phyloP scores from a whole-genome alignment of 2,797 vertebrate species.

The Brotula barbata region DNA sequence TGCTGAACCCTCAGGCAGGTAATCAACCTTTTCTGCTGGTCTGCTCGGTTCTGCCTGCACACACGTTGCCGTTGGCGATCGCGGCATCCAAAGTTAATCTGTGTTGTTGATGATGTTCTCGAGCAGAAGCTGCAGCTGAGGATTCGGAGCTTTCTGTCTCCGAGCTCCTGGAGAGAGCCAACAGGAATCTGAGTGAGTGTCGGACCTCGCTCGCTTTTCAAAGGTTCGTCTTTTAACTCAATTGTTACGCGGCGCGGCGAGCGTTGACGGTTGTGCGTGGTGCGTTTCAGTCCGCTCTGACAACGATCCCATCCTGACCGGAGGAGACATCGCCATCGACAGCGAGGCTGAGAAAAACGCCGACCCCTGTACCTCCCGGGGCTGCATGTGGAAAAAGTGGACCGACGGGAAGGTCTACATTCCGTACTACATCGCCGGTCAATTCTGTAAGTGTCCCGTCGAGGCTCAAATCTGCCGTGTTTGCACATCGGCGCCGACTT shows the following conservation, averaged over 20 bases:
- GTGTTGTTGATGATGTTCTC: constrained; percentile 10
- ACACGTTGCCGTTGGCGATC: background rate
- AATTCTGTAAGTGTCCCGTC: constrained; percentile 63
- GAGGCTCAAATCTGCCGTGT: too few relatives aligned
- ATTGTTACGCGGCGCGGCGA: too few relatives aligned
- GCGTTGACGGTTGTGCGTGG: too few relatives aligned
- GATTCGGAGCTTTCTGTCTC: constrained; percentile 66
- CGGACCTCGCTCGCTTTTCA: too few relatives aligned
- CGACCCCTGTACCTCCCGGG: constrained; percentile 66
- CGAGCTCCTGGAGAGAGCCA: constrained; percentile 70
- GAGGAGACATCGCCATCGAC: constrained; percentile 68
- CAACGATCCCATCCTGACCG: constrained; percentile 57
- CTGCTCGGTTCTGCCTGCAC: too few relatives aligned
- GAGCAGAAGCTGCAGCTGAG: constrained; percentile 44
- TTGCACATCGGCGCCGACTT: too few relatives aligned
- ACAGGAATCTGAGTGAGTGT: constrained; percentile 62
- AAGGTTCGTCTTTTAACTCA: too few relatives aligned
- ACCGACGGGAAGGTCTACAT: constrained; percentile 73
- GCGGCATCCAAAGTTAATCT: background rate
- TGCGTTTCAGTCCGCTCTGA: constrained; percentile 56
- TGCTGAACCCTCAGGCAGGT: constrained; percentile 42
- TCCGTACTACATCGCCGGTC: constrained; percentile 71
- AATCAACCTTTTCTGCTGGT: background rate
- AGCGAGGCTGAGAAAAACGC: constrained; percentile 66
- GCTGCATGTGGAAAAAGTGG: constrained; percentile 70